These are phyloP conservation scores for Noctua fimbriata DNA, from an alignment of 2,888 invertebrate species.

Conservation along the genomic window DNA sequence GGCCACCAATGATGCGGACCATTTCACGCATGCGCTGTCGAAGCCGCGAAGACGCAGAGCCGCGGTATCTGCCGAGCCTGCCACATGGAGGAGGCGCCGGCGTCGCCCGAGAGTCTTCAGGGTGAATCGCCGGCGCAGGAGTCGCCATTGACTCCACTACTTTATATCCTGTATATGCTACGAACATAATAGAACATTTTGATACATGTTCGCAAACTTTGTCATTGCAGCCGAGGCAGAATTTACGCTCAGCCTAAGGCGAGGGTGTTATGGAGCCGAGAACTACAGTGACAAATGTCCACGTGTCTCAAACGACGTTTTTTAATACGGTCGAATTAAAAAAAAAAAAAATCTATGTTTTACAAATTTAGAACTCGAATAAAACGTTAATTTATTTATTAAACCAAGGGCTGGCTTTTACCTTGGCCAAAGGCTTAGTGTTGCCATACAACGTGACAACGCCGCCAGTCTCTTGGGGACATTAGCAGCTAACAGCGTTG, in stretches of 20 bases:
- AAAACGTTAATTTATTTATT: too few relatives aligned
- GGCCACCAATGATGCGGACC: constrained; percentile 96
- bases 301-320: neutral
- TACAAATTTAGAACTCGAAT: too few relatives aligned
- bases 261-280: neutral
- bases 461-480: too few relatives aligned
- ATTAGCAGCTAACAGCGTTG: too few relatives aligned
- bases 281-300: neutral
- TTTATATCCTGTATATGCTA: constrained; percentile 75
- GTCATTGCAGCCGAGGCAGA: neutral
- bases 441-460: too few relatives aligned
- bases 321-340: neutral
- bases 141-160: constrained; percentile 81
- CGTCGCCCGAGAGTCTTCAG: constrained; percentile 75
- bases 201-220: neutral
- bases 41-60: constrained; percentile 73
- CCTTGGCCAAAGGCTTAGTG: too few relatives aligned
- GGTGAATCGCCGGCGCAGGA: constrained; percentile 79
- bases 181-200: constrained; percentile 47
- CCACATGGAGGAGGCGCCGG: constrained; percentile 78
- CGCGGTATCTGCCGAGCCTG: constrained; percentile 79
- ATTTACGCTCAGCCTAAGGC: neutral
- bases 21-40: constrained; percentile 88
- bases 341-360: too few relatives aligned
- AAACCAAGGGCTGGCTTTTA: too few relatives aligned